Base-by-base conservation (phyloP, 2,888 invertebrate species). In the Sminthurinus aureus region DNA sequence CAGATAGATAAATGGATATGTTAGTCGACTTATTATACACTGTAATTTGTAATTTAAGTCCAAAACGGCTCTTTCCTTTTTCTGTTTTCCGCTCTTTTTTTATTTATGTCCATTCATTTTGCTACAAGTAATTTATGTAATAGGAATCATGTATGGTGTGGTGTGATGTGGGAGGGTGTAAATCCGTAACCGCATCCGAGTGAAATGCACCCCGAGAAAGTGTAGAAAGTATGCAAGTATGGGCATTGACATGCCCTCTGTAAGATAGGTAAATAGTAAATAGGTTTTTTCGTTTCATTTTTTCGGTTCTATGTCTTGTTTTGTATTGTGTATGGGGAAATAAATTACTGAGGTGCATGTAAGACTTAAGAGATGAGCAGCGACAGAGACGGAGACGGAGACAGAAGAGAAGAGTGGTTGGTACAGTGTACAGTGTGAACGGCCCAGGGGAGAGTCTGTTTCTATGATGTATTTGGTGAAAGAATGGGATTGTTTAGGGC, bases 401-500 rank as follows among this genome's bases (percentile, higher is more conserved):
- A n/a, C n/a, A n/a, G n/a, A n/a, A n/a, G 22, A 79, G 38, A n/a
- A 58, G 22, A 20, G 66, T 13, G 79, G n/a, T n/a, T n/a, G n/a
- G 38, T 6, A 38, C 38, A 38, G 38, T 38, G 6, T 6, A 77
- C 24, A 77, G 79, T 69, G 79, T 69, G 79, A 79, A 66, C 67
- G 67, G 51, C 79, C 79, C 79, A 79, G 79, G 79, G 79, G 79
- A 79, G 79, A 79, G 69, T 22, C 58, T 69, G 22, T 73, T 69
- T 24, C n/a, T 73, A 81, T 69, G 74, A 81, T 81, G 58, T 81
- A 81, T 81, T 81, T 66, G 74, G 81, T 66, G 81, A 73, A 64
- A 81, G 74, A 81, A 74, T 81, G n/a, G 80, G 69, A 79, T 79
- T 79, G 79, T 79, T 79, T 79, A 79, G 79, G 79, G 69, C 67